Conservation (phyloP, 2,797 vertebrate species). For the Enteromius thamalakanensis region DNA sequence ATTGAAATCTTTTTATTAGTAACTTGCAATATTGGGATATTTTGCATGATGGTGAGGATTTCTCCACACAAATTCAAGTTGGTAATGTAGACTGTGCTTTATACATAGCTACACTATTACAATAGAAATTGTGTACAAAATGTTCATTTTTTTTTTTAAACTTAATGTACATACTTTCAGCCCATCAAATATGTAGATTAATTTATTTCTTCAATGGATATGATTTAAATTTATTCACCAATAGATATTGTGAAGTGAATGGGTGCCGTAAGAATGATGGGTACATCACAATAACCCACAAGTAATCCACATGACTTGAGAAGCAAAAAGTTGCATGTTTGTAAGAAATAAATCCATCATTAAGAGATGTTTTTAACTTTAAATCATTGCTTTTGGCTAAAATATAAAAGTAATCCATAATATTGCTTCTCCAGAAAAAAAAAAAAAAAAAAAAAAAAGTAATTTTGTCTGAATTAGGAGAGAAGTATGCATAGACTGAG, state of each 20-base stretch:
- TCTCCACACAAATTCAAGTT: no score
- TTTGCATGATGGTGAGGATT: background rate
- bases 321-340: background rate
- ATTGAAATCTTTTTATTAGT: background rate
- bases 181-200: background rate
- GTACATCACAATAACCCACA: background rate
- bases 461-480: background rate
- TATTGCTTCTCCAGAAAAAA: background rate
- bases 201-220: background rate
- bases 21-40: background rate
- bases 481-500: background rate
- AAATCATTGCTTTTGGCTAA: background rate
- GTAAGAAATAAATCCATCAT: background rate
- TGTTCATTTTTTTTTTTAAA: background rate
- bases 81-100: background rate
- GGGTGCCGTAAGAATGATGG: background rate
- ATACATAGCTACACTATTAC: background rate
- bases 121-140: no score
- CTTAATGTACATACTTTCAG: background rate
- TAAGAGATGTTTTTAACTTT: background rate
- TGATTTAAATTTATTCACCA: background rate
- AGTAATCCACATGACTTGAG: background rate
- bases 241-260: background rate
- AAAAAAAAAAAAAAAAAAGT: background rate
- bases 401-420: background rate